These are phyloP conservation scores for Tridacna crocea DNA, from an alignment of 2,888 invertebrate species.

Conservation along the genomic window DNA sequence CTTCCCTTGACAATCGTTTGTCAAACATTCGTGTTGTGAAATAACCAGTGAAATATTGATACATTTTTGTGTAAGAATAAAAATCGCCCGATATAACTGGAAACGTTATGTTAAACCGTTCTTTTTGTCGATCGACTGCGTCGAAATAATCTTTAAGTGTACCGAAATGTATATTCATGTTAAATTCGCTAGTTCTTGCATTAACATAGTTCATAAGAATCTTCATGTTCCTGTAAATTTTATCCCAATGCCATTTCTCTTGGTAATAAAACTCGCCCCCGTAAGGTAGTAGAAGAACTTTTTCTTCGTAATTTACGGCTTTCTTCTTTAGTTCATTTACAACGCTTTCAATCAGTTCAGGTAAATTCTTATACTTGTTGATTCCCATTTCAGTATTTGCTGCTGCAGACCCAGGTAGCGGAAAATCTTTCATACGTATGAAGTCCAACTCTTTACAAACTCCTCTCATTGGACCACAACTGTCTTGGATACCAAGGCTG, in stretches of 20 bases:
- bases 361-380: slow-evolving; percentile 88
- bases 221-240: slow-evolving; percentile 96
- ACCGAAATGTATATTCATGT: slow-evolving; percentile 87
- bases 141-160: slow-evolving; percentile 95
- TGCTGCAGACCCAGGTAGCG: slow-evolving; percentile 82
- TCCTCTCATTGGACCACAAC: slow-evolving; percentile 97
- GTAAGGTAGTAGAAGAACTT: slow-evolving; percentile 95
- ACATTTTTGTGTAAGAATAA: slow-evolving; percentile 94
- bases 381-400: slow-evolving; percentile 29
- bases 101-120: slow-evolving; percentile 44
- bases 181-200: slow-evolving; percentile 87
- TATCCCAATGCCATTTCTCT: slow-evolving; percentile 94
- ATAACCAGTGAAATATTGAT: slow-evolving; percentile 98
- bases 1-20: slow-evolving; percentile 88
- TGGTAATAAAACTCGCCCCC: slow-evolving; percentile 98
- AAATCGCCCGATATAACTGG: slow-evolving; percentile 96
- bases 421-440: slow-evolving; percentile 91
- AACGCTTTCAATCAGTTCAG: slow-evolving; percentile 87
- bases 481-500: slow-evolving; percentile 97
- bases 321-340: slow-evolving; percentile 92
- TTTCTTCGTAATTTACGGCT: slow-evolving; percentile 94
- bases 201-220: slow-evolving; percentile 94
- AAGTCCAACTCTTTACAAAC: slow-evolving; percentile 85
- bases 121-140: slow-evolving; percentile 46
- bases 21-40: slow-evolving; percentile 91